These are phyloP conservation scores for Pelochelys cantorii DNA, from an alignment of 2,797 vertebrate genomes.

Conservation along the genomic window DNA sequence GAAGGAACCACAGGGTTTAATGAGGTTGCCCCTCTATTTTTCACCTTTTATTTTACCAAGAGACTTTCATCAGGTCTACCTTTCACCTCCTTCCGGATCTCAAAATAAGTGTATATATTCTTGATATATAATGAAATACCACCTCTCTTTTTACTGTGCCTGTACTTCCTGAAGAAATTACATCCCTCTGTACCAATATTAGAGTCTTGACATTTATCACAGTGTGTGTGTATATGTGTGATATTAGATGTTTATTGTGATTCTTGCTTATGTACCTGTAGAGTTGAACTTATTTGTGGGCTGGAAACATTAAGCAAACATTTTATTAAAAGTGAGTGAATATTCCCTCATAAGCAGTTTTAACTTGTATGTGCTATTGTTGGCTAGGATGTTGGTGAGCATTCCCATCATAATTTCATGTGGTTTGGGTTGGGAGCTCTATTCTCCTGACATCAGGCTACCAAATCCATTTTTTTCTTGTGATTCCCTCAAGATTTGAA, in stretches of 20 bases:
- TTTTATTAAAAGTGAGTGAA: not conserved
- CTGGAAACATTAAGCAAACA: conserved; percentile 25
- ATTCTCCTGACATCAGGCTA: not conserved
- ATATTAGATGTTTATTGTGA: conserved; percentile 8
- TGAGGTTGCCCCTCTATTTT: not conserved
- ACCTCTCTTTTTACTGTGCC: not conserved
- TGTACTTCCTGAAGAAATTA: not conserved
- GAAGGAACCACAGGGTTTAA: not conserved
- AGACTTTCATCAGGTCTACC: not conserved
- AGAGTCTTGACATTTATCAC: not conserved
- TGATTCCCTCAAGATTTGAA: not conserved
- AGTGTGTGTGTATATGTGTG: not conserved
- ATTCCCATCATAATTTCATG: not conserved
- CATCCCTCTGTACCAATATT: not conserved
- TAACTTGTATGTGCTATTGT: conserved; percentile 10
- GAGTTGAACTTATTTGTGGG: conserved; percentile 51
- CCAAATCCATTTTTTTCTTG: not conserved
- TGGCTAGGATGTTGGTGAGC: not conserved
- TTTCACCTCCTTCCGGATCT: not conserved
- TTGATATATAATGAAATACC: not conserved
- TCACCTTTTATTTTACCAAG: not conserved
- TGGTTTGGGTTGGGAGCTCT: not conserved
- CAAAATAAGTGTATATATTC: not conserved
- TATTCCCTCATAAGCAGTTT: not conserved
- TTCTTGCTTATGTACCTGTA: conserved; percentile 46